Evolutionary conservation across 1,140 invertebrate genomes (phyloP).

Genomic region (Zaprionus davidi): DNA sequence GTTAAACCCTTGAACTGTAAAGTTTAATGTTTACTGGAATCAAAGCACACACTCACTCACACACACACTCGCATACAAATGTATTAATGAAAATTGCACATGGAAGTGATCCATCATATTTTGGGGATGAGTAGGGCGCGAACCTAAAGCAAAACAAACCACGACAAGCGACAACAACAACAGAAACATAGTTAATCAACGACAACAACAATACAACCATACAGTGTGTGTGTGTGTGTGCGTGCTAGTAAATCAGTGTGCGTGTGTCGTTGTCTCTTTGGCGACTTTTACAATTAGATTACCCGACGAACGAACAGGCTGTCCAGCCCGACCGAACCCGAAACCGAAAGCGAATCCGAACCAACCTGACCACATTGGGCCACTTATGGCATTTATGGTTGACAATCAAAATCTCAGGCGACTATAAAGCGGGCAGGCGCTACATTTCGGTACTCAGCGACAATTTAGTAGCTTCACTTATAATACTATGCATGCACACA

Average conservation of each 20-base stretch:
- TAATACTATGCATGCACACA: constrained; percentile 9
- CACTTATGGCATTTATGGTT: constrained; percentile 37
- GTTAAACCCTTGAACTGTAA: neutral
- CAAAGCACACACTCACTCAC: constrained; percentile 2
- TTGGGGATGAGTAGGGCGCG: constrained; percentile 57
- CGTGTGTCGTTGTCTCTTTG: constrained; percentile 50
- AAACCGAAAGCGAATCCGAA: neutral
- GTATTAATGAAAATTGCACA: constrained; percentile 81
- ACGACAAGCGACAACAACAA: constrained; percentile 53
- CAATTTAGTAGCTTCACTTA: constrained; percentile 35
- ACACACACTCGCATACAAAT: constrained; percentile 40
- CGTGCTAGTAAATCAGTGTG: constrained; percentile 18
- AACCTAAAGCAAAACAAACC: constrained; percentile 40
- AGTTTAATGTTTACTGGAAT: neutral
- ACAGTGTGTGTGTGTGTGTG: neutral
- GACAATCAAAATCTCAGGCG: constrained; percentile 50
- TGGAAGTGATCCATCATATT: constrained; percentile 83
- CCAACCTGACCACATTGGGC: constrained; percentile 2
- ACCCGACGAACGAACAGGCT: constrained; percentile 31
- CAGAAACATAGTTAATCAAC: constrained; percentile 77
- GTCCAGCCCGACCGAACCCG: neutral
- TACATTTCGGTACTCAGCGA: constrained; percentile 39
- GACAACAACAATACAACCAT: constrained; percentile 34
- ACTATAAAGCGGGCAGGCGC: constrained; percentile 61
- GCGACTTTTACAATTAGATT: constrained; percentile 77